phyloP scores from a whole-genome alignment of 2,113 vertebrate genomes.

The Atlantisia rogersi region DNA sequence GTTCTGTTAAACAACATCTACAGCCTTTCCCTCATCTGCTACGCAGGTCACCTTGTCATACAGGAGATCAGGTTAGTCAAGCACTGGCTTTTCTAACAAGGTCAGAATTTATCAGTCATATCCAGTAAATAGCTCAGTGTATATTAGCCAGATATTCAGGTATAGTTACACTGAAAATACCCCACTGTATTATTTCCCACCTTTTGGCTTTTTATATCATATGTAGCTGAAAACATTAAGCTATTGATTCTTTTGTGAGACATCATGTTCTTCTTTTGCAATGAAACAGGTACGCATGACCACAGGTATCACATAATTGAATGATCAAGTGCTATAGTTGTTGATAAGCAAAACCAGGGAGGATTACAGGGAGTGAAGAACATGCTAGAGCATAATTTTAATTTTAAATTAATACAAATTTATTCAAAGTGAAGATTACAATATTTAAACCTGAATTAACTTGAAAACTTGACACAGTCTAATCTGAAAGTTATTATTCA shows the following conservation, averaged over 20 bases:
- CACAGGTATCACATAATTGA: not conserved
- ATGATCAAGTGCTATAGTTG: not conserved
- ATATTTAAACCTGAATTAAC: not conserved
- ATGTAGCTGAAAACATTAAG: not conserved
- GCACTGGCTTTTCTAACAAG: not conserved
- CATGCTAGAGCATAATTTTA: not conserved
- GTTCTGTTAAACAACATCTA: too few species aligned
- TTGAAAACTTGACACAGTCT: not conserved
- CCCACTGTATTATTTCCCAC: not conserved
- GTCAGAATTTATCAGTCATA: not conserved
- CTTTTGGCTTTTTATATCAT: not conserved
- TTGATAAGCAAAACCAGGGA: not conserved
- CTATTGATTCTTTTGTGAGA: not conserved
- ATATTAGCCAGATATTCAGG: not conserved
- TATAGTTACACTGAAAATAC: not conserved
- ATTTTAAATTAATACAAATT: constrained; percentile 3
- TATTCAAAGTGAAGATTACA: not conserved
- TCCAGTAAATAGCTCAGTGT: not conserved
- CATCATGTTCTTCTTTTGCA: not conserved
- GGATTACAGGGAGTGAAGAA: not conserved
- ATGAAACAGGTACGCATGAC: not conserved
- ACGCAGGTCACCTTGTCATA: too few species aligned
- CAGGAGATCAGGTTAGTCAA: too few species aligned
- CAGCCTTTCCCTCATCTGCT: too few species aligned
- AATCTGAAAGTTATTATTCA: not conserved